These are phyloP conservation scores for Polyergus mexicanus DNA, from an alignment of 1,140 invertebrate genomes.

Conservation along the genomic window DNA sequence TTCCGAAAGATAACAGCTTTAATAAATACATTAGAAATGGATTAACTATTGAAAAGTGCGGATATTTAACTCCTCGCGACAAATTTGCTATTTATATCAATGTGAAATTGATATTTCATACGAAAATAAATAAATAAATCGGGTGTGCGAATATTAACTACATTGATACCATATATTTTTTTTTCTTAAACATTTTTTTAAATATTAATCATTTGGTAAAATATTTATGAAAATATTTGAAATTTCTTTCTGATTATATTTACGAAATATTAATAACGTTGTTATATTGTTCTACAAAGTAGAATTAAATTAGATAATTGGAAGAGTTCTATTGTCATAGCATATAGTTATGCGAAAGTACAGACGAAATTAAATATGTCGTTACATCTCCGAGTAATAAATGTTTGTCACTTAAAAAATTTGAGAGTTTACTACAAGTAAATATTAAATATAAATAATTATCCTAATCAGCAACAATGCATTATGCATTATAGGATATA, in stretches of 20 bases:
- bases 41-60: neutral
- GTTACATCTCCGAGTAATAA: conserved; percentile 8
- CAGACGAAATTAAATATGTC: neutral
- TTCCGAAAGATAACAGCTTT: neutral
- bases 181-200: no score
- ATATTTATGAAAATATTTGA: neutral
- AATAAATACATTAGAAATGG: neutral
- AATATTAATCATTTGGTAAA: no score
- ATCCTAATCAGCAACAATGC: neutral
- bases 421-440: neutral
- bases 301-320: neutral
- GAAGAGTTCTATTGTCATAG: neutral
- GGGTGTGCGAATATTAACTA: neutral
- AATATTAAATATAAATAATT: neutral
- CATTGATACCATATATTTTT: no score
- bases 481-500: neutral
- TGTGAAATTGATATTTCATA: neutral
- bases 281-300: neutral
- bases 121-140: neutral
- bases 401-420: neutral
- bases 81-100: neutral
- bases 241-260: neutral
- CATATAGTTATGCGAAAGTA: neutral
- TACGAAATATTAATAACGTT: neutral
- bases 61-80: neutral